Evolutionary conservation across 2,888 invertebrate species (phyloP).

Genomic region (Aphidoletes aphidimyza): DNA sequence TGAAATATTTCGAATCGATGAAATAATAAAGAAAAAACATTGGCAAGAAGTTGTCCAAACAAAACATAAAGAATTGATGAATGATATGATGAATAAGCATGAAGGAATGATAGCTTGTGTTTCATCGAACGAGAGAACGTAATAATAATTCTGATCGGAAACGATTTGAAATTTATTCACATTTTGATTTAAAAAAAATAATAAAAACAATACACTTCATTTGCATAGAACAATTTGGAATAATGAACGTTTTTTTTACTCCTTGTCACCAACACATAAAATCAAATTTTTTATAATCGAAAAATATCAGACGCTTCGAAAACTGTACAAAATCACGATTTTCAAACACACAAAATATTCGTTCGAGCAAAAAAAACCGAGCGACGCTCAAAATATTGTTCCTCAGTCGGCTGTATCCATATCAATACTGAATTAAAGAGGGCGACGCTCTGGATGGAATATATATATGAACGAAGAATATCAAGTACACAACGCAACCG

Average conservation of each 20-base stretch:
- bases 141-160: too few relatives aligned
- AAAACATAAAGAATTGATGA: neutral
- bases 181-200: too few relatives aligned
- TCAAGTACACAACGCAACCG: slow-evolving; percentile 23
- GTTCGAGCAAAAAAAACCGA: neutral
- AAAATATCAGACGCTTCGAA: too few relatives aligned
- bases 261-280: too few relatives aligned
- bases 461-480: neutral
- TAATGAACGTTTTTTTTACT: too few relatives aligned
- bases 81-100: neutral
- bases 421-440: slow-evolving; percentile 48
- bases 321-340: neutral
- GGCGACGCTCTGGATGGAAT: slow-evolving; percentile 37
- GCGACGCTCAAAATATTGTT: neutral
- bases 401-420: slow-evolving; percentile 15
- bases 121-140: neutral
- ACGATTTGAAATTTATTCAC: too few relatives aligned
- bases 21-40: too few relatives aligned
- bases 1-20: neutral
- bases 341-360: neutral
- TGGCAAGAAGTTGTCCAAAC: neutral
- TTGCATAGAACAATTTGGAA: too few relatives aligned
- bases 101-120: neutral
- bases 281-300: too few relatives aligned
- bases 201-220: too few relatives aligned